These are phyloP conservation scores for Steatornis caripensis DNA, from an alignment of 2,113 vertebrate species.

Conservation along the genomic window DNA sequence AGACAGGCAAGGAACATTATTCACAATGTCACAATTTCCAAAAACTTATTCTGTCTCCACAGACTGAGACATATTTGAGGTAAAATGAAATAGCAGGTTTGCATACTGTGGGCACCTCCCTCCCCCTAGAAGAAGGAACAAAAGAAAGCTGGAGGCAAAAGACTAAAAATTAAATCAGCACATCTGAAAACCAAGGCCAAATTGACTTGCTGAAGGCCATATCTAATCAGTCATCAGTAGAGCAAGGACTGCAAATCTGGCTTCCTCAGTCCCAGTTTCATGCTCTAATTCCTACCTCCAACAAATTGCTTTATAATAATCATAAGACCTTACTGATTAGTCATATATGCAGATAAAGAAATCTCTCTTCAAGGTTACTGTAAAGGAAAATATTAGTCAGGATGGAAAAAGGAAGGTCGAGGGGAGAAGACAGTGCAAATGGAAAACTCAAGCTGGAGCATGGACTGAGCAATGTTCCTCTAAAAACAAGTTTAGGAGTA, in stretches of 20 bases:
- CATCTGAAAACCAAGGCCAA: slow-evolving; percentile 13
- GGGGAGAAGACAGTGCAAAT: neutral
- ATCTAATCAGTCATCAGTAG: slow-evolving; percentile 15
- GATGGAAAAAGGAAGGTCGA: neutral
- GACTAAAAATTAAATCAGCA: neutral
- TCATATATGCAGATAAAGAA: slow-evolving; percentile 22
- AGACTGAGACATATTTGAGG: neutral
- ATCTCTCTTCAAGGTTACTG: neutral
- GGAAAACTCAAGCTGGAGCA: neutral
- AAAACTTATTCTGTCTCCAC: neutral
- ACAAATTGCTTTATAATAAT: slow-evolving; percentile 42
- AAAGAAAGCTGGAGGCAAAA: neutral
- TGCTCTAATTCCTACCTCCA: slow-evolving; percentile 30
- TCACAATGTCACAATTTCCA: neutral
- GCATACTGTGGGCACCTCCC: neutral
- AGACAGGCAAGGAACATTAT: neutral
- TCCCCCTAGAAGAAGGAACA: neutral
- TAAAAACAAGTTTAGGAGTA: neutral
- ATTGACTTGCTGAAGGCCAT: slow-evolving; percentile 33
- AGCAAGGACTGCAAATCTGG: slow-evolving; percentile 15
- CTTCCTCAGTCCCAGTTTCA: slow-evolving; percentile 1
- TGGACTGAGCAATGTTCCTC: neutral
- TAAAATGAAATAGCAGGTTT: neutral
- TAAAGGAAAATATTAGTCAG: neutral
- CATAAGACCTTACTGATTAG: slow-evolving; percentile 20